These are phyloP conservation scores for Oxyura jamaicensis DNA, from an alignment of 2,113 vertebrate species.

Conservation along the genomic window DNA sequence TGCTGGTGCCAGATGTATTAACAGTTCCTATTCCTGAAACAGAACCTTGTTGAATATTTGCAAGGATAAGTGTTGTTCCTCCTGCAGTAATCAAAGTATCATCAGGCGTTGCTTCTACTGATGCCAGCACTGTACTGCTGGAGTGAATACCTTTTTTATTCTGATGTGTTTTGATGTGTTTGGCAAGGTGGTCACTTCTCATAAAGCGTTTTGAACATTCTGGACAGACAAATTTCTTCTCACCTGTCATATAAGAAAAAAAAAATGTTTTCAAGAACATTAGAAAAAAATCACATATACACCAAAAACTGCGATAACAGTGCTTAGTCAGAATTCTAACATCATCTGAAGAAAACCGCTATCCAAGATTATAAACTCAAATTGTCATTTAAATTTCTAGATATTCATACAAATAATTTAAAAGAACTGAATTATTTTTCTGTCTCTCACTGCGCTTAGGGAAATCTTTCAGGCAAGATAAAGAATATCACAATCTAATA, in stretches of 20 bases:
- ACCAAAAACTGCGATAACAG: neutral
- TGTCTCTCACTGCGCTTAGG: neutral
- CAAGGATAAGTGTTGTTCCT: slow-evolving; percentile 98
- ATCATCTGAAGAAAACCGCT: neutral
- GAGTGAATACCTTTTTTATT: slow-evolving; percentile 98
- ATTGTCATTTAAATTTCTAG: neutral
- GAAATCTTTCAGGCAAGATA: neutral
- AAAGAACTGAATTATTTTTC: neutral
- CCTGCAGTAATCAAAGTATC: slow-evolving; percentile 95
- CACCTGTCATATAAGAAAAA: slow-evolving; percentile 81
- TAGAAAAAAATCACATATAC: neutral
- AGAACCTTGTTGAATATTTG: slow-evolving; percentile 96
- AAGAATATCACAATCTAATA: neutral
- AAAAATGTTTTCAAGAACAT: slow-evolving; percentile 2
- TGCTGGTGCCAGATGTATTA: slow-evolving; percentile 86
- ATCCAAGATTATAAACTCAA: neutral
- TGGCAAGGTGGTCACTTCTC: slow-evolving; percentile 99
- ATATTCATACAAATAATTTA: neutral
- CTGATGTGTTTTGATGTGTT: slow-evolving; percentile 99
- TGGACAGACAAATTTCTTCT: slow-evolving; percentile 99
- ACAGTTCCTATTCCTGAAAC: slow-evolving; percentile 92
- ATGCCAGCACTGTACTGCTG: slow-evolving; percentile 89
- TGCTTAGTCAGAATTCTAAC: neutral
- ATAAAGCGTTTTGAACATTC: slow-evolving; percentile 99
- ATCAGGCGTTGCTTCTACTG: slow-evolving; percentile 91